Base-by-base conservation (phyloP, 2,113 vertebrate species). In the Sigmodon hispidus region DNA sequence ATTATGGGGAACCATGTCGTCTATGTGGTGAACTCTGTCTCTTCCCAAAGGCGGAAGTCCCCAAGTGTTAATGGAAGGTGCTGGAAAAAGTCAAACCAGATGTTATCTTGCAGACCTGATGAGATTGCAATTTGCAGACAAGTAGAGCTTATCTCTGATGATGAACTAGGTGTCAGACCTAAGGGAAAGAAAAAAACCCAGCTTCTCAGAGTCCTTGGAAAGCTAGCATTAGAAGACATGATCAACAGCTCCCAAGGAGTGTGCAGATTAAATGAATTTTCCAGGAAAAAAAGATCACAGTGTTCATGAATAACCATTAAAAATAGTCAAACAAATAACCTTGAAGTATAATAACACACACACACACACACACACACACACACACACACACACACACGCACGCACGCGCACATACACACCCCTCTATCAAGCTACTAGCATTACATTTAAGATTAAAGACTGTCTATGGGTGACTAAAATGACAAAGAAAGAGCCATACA, bases 101-200 rank as follows among this genome's bases (percentile, higher is more conserved):
- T 97, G 95, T 96, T 98, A 98, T 98, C 98, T 96, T 95, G 76
- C 81, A 96, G 96, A 93, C 94, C 87, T 98, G 98, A 98, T 98
- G 97, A 97, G 97, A 98, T 16, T 97, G 93, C 97, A 97, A 92
- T 97, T 98, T 98, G 95, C 97, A 97, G 97, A 98, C 98, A 98
- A 96, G 87, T 57, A 86, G 94, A 77, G 94, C 96, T 98, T 98
- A 98, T 98, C 97, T 98, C 76, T 92, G 94, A 97, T 97, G 97
- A 98, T 97, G 96, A 98, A 98, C 97, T 97, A 97, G 63, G 84
- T 94, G 90, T 97, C 83, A 6, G 88, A 93, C 88, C 97, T 95
- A 94, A 97, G 97, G 93, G 96, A 87, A 98, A 98, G 91, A 95
- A 9, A 93, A 97, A 97, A 97, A 97, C 87, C 88, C 77, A 97